Percentiles rank a stretch among this genome's conserved stretches.
Evolutionary conservation across 2,113 vertebrate genomes (phyloP).

Genomic region (Prolemur simus): DNA sequence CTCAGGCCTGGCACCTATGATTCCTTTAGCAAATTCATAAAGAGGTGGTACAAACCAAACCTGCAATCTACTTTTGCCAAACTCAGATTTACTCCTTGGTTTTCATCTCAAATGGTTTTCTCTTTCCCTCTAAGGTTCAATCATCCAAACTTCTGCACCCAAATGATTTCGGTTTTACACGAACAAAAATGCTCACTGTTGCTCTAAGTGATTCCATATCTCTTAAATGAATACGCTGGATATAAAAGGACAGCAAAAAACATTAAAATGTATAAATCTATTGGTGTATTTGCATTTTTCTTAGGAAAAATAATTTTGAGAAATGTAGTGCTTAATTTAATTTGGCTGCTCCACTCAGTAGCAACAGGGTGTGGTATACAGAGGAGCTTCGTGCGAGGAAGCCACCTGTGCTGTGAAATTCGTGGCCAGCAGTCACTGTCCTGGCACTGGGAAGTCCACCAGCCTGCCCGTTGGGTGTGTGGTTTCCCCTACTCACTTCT

Average conservation of each 20-base stretch:
- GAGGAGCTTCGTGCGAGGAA: constrained; percentile 23
- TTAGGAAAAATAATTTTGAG: constrained; percentile 50
- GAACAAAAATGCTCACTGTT: not conserved
- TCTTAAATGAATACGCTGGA: not conserved
- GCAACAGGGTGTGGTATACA: constrained; percentile 66
- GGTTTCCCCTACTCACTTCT: not conserved
- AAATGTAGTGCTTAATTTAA: constrained; percentile 36
- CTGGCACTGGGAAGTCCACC: not conserved
- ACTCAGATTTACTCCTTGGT: not conserved
- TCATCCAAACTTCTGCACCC: not conserved
- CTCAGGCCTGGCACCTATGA: not conserved
- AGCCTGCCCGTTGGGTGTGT: not conserved
- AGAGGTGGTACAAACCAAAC: constrained; percentile 41
- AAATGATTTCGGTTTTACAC: constrained; percentile 40
- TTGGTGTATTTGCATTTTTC: constrained; percentile 4
- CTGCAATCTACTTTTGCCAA: not conserved
- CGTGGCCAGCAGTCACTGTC: not conserved
- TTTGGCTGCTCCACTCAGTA: constrained; percentile 41
- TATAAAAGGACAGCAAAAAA: constrained; percentile 33
- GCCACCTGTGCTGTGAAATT: constrained; percentile 65
- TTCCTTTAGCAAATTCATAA: constrained; percentile 42
- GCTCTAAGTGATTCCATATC: not conserved
- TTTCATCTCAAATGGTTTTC: constrained; percentile 43
- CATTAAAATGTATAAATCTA: constrained; percentile 17
- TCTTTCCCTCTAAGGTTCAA: not conserved